Base-by-base conservation (phyloP, 30 jellyfish, hydroid and myxozoan species). In the Hydra vulgaris region DNA sequence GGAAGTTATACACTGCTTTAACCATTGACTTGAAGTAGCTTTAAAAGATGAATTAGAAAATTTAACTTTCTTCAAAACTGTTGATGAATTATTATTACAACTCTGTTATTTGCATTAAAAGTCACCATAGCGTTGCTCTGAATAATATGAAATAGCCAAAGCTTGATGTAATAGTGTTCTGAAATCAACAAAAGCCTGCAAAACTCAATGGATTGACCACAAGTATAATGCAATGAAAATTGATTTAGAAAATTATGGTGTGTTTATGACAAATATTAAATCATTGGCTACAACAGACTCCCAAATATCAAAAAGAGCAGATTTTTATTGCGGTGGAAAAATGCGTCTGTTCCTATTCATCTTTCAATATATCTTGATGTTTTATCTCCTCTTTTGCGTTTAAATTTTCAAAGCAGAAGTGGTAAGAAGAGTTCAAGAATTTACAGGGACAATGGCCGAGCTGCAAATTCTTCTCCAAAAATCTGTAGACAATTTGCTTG, bases 141-240 rank as follows among this genome's bases (percentile, higher is more conserved):
- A n/a, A n/a, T n/a, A n/a, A n/a, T n/a, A n/a, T n/a, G n/a, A n/a
- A n/a, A n/a, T n/a, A n/a, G n/a, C n/a, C n/a, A n/a, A n/a, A n/a
- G n/a, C n/a, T n/a, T n/a, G n/a, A n/a, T n/a, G n/a, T n/a, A n/a
- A n/a, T n/a, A n/a, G n/a, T n/a, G n/a, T n/a, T n/a, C n/a, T 82
- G 4, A 83, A 83, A 83, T 82, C 90, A 83, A 17, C 0, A 4
- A 83, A 83, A 19, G 67, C 88, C 4, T 19, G 40, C 40, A 89
- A 88, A 26, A 82, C 88, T 17, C 87, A 86, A 71, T 81, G 88
- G 88, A 81, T 81, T 72, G 88, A 27, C 88, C 88, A 82, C 61
- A 73, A 82, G 69, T 19, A 71, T 23, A 52, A 66, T 40, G 89
- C 88, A 15, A 82, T n/a, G 89, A 20, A 20, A 20, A 71, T 81